Conservation (phyloP, 2,113 vertebrate genomes). For the Sterrhoptilus dennistouni region DNA sequence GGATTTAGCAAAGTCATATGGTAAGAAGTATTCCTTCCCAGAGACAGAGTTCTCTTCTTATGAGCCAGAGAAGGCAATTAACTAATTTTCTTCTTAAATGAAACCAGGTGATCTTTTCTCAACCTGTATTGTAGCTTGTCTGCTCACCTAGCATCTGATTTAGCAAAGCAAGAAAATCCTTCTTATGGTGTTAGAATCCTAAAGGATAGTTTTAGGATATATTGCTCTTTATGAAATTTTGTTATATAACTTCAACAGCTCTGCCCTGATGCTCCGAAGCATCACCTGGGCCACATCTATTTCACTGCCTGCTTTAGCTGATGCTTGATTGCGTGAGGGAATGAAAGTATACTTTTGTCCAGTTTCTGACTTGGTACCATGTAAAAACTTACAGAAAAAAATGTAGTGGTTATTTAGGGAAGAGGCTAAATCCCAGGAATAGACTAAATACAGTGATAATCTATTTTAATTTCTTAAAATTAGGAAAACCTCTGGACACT, state of each 20-base stretch:
- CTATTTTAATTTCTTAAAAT: neutral
- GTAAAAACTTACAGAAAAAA: neutral
- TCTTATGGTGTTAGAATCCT: neutral
- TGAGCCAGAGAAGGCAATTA: neutral
- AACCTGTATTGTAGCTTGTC: neutral
- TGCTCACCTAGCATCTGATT: neutral
- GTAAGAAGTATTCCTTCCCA: neutral
- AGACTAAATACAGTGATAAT: neutral
- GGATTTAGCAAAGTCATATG: neutral
- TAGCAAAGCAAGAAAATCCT: neutral
- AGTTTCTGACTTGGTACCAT: neutral
- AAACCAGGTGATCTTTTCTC: neutral
- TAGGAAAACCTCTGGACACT: neutral
- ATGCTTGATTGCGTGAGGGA: neutral
- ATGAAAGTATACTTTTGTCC: neutral
- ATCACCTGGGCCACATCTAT: no score
- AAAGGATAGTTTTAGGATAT: neutral
- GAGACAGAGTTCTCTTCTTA: neutral
- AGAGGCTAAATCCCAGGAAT: neutral
- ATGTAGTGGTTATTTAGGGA: neutral
- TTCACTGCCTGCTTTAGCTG: neutral
- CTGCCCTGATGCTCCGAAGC: neutral
- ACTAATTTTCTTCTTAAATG: neutral
- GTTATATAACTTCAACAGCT: neutral
- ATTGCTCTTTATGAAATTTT: neutral